Conservation (phyloP, 1,140 invertebrate species). For the Drosophila orena region DNA sequence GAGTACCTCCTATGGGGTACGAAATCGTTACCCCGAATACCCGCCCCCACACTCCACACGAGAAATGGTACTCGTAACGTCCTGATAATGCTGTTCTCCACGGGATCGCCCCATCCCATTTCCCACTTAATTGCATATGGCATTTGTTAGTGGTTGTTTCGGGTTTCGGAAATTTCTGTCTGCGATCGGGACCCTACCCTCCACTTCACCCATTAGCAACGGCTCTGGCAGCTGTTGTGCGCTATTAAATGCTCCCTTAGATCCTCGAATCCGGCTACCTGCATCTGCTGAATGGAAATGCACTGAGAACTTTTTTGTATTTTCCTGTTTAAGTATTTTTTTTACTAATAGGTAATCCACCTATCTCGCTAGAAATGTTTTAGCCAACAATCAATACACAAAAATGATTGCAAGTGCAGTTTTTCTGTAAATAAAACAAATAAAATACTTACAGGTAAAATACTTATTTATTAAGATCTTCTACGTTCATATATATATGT, state of each 20-base stretch:
- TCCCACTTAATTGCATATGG: constrained; percentile 37
- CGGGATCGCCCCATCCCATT: constrained; percentile 8
- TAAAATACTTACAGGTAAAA: neutral
- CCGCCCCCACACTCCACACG: constrained; percentile 29
- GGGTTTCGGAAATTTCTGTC: constrained; percentile 60
- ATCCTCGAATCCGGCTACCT: constrained; percentile 55
- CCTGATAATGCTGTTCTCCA: constrained; percentile 16
- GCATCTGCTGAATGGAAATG: constrained; percentile 30
- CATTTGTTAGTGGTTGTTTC: constrained; percentile 58
- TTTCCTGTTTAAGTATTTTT: no score
- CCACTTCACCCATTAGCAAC: constrained; percentile 49
- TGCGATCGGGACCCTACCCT: constrained; percentile 43
- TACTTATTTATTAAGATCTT: neutral
- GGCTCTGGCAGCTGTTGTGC: constrained; percentile 58
- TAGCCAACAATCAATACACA: no score
- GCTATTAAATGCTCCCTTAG: constrained; percentile 45
- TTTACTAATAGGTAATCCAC: neutral
- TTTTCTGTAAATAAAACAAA: neutral
- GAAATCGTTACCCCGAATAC: constrained; percentile 1
- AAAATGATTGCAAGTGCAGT: neutral
- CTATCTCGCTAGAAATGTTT: no score
- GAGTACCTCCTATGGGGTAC: constrained; percentile 24
- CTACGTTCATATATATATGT: neutral
- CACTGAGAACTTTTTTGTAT: constrained; percentile 7
- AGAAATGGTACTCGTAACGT: constrained; percentile 14